A percentile compares a stretch with the other conserved stretches of the same genome.
phyloP scores from a whole-genome alignment of 2,113 vertebrate genomes.

The Microcebus tavaratra region DNA sequence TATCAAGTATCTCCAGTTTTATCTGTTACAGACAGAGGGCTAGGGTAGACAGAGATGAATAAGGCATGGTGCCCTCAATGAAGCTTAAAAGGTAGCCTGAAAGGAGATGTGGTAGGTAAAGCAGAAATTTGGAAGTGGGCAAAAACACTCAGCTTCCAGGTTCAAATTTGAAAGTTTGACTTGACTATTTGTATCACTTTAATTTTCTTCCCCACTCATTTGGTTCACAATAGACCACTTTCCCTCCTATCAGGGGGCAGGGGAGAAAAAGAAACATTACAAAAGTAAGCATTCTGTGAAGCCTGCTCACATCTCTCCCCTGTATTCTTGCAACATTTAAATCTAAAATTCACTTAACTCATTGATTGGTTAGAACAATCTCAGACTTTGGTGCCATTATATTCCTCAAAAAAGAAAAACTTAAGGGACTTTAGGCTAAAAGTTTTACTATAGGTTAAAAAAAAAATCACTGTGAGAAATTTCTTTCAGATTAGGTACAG shows the following conservation, averaged over 20 bases:
- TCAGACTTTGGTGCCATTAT: background rate
- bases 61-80: background rate
- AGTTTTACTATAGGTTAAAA: background rate
- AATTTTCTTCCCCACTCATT: background rate
- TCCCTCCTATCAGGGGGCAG: background rate
- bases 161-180: slow-evolving; percentile 12
- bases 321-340: slow-evolving; percentile 17
- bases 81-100: background rate
- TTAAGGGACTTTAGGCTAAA: background rate
- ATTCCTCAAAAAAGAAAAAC: background rate
- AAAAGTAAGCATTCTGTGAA: background rate
- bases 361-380: background rate
- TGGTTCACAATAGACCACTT: background rate
- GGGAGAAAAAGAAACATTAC: background rate
- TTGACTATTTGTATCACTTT: background rate
- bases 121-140: background rate
- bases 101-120: background rate
- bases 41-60: background rate
- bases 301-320: background rate
- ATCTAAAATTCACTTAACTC: slow-evolving; percentile 19
- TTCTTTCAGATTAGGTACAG: background rate
- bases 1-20: background rate
- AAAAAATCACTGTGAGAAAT: background rate
- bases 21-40: background rate
- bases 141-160: background rate